Evolutionary conservation across 2,113 vertebrate genomes (phyloP).

Genomic region (Rhea americana): DNA sequence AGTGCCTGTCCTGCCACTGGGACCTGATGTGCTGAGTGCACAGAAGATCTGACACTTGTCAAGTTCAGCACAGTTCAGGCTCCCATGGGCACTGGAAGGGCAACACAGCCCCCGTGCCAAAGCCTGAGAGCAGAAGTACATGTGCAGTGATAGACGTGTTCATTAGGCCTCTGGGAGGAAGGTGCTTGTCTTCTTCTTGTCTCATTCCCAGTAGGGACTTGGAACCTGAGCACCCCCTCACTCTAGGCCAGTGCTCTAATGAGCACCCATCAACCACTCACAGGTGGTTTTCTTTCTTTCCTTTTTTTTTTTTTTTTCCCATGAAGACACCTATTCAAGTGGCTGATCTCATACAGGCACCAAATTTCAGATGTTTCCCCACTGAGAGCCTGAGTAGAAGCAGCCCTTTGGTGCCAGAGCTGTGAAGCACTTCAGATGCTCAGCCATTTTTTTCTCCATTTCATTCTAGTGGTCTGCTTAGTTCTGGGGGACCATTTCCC

Average conservation of each 20-base stretch:
- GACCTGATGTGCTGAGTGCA: rapidly evolving
- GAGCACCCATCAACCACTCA: no score
- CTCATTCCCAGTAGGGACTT: background rate
- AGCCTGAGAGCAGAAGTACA: background rate
- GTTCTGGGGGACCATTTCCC: background rate
- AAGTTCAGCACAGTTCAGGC: background rate
- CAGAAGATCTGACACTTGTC: background rate
- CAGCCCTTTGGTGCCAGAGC: background rate
- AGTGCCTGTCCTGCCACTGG: background rate
- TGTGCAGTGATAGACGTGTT: background rate
- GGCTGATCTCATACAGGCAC: no score
- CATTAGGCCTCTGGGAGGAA: background rate
- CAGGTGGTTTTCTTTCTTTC: no score
- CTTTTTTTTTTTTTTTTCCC: no score
- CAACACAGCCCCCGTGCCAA: background rate
- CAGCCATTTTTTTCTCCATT: background rate
- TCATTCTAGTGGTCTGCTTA: background rate
- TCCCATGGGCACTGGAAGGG: background rate
- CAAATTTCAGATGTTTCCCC: no score
- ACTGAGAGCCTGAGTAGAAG: background rate
- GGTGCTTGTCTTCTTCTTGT: no score
- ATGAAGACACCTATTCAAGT: no score
- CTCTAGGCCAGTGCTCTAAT: no score
- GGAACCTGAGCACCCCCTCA: no score
- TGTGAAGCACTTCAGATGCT: background rate